Evolutionary conservation across 2,888 invertebrate species (phyloP).

Genomic region (Glaucopsyche alexis): DNA sequence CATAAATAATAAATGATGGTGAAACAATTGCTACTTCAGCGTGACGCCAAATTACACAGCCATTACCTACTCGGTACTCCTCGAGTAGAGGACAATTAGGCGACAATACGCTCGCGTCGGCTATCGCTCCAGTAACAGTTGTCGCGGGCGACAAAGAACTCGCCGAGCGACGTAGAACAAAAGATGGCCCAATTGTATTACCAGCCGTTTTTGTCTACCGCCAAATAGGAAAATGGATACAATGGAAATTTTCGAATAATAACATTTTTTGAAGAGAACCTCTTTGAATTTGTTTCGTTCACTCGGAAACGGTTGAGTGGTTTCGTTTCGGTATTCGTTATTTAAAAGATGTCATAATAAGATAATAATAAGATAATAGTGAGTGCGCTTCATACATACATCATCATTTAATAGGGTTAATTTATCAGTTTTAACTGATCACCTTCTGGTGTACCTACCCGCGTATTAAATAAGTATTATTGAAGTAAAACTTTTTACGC

Average conservation of each 20-base stretch:
- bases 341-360: constrained; percentile 3
- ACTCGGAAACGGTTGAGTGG: constrained; percentile 35
- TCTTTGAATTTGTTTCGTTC: constrained; percentile 37
- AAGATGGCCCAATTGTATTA: constrained; percentile 61
- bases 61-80: constrained; percentile 59
- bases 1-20: constrained; percentile 27
- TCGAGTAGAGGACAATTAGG: constrained; percentile 61
- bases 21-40: constrained; percentile 35
- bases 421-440: no score
- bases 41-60: constrained; percentile 52
- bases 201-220: constrained; percentile 55
- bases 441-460: no score
- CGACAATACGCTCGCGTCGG: constrained; percentile 60
- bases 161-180: constrained; percentile 54
- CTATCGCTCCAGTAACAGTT: constrained; percentile 63
- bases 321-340: constrained; percentile 20
- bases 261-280: constrained; percentile 38
- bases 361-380: not conserved
- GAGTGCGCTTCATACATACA: not conserved
- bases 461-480: no score
- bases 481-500: no score
- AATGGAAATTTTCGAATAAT: constrained; percentile 49
- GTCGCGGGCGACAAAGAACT: constrained; percentile 52
- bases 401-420: not conserved
- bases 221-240: constrained; percentile 54